phyloP scores from a whole-genome alignment of 2,113 vertebrate genomes.

The Hydrolagus affinis region DNA sequence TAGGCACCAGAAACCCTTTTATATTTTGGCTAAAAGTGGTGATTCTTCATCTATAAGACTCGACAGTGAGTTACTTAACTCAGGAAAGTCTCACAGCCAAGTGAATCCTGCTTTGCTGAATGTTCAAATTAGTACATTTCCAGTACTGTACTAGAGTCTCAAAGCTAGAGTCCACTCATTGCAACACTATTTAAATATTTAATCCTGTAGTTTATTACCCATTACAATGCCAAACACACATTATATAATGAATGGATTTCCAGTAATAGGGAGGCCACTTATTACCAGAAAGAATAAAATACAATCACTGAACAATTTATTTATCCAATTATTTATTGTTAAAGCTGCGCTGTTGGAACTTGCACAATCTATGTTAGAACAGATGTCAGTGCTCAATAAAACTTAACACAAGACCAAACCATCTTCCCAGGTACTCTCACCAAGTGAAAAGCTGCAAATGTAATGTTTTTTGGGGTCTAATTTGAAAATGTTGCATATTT shows the following conservation, averaged over 20 bases:
- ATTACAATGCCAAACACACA: background rate
- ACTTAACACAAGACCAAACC: background rate
- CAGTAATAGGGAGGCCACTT: background rate
- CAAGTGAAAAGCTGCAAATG: no score
- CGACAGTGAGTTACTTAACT: no score
- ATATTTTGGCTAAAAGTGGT: no score
- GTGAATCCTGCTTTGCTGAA: no score
- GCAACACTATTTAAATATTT: background rate
- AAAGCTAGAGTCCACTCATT: background rate
- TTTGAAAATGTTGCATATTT: no score
- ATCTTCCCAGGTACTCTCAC: background rate
- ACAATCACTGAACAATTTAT: background rate
- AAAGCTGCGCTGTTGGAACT: background rate
- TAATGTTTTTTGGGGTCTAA: no score
- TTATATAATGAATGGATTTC: background rate
- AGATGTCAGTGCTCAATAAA: background rate
- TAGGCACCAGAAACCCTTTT: no score
- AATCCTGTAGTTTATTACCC: background rate
- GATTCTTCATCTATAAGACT: no score
- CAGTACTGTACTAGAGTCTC: no score
- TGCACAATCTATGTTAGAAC: background rate
- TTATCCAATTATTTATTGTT: background rate
- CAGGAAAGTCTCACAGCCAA: no score
- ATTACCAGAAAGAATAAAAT: background rate
- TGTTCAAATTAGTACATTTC: no score